Evolutionary conservation across 64 coral and sea anemone species (phyloP).

Genomic region (Porites australiensis): DNA sequence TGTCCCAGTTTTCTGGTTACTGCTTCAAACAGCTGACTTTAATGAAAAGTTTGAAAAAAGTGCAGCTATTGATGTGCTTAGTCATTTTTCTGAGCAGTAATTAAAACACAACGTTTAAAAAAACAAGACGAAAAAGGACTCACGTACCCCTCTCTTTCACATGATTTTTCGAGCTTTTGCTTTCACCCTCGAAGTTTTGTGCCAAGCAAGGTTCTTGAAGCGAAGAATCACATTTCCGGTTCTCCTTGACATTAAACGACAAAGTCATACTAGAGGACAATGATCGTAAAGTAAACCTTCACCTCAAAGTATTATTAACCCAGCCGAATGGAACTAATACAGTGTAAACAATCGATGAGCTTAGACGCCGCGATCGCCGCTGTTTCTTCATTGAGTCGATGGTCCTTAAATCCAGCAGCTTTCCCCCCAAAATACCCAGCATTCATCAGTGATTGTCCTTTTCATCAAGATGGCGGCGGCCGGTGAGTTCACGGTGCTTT

Average conservation of each 20-base stretch:
- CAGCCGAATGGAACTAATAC: neutral
- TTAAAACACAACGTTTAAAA: no score
- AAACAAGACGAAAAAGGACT: neutral
- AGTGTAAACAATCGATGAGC: neutral
- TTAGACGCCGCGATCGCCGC: no score
- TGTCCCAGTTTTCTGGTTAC: no score
- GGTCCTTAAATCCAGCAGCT: neutral
- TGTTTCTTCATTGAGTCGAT: neutral
- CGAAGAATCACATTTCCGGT: constrained; percentile 6
- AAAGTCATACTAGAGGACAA: neutral
- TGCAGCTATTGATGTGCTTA: no score
- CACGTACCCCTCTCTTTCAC: neutral
- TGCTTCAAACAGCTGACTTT: no score
- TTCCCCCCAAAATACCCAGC: neutral
- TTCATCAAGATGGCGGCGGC: constrained; percentile 35
- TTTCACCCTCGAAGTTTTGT: neutral
- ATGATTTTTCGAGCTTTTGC: neutral
- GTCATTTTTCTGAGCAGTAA: no score
- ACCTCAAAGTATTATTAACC: neutral
- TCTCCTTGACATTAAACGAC: neutral
- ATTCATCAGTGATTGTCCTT: neutral
- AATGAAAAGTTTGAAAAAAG: no score
- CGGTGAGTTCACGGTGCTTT: neutral
- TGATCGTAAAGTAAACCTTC: neutral
- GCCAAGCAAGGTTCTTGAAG: neutral